These are phyloP conservation scores for Otolemur crassicaudatus DNA, from an alignment of 2,797 vertebrate species.

Conservation along the genomic window DNA sequence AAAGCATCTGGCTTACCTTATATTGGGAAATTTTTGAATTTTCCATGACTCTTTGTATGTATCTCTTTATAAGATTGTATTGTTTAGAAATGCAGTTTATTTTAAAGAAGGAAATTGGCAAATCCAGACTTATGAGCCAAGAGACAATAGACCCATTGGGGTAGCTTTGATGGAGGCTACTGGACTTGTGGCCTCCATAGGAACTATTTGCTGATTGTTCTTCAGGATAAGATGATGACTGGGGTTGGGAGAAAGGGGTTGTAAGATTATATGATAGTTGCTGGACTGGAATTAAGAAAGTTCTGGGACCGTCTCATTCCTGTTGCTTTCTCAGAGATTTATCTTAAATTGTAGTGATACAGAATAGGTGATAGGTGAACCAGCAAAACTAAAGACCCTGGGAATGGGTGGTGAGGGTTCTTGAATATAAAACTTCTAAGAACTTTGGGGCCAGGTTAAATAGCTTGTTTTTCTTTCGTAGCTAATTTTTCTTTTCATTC, in stretches of 20 bases:
- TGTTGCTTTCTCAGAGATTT: constrained; percentile 42
- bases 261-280: not conserved
- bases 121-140: not conserved
- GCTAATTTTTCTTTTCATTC: not conserved
- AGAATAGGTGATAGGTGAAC: not conserved
- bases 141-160: not conserved
- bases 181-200: not conserved
- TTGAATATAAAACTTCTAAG: constrained; percentile 22
- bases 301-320: constrained; percentile 6
- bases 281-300: not conserved
- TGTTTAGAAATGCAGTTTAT: constrained; percentile 29
- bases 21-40: not conserved
- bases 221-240: not conserved
- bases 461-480: not conserved
- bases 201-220: constrained; percentile 1
- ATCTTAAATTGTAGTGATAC: not conserved
- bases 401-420: constrained; percentile 3
- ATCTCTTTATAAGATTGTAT: not conserved
- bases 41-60: not conserved
- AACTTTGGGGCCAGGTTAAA: not conserved
- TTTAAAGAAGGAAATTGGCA: constrained; percentile 44
- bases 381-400: not conserved
- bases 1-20: not conserved
- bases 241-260: not conserved
- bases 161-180: not conserved